These are phyloP conservation scores for Poecilia velifera DNA, from an alignment of 2,797 vertebrate species.

Conservation along the genomic window DNA sequence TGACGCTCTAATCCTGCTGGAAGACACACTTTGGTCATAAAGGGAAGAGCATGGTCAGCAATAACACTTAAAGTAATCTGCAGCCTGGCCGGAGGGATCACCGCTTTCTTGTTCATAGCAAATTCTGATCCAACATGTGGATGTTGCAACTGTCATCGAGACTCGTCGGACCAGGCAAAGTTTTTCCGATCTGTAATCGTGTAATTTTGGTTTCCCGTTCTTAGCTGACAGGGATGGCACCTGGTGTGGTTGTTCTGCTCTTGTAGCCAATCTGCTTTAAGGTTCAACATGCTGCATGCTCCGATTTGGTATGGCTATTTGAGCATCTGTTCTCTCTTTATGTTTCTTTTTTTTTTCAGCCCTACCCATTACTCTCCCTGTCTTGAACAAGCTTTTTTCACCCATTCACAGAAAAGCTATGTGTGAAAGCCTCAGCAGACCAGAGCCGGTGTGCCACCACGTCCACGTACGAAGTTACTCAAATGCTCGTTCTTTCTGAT, in stretches of 20 bases:
- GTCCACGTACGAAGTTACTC: neutral
- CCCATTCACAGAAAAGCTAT: neutral
- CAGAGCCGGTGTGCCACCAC: neutral
- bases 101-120: neutral
- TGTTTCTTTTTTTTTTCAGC: no score
- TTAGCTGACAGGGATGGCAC: neutral
- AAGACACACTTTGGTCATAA: neutral
- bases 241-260: neutral
- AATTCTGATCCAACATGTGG: neutral
- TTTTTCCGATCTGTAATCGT: neutral
- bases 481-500: neutral
- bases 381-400: neutral
- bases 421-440: neutral
- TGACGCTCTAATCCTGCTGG: neutral
- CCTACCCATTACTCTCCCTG: neutral
- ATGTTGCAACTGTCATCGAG: neutral
- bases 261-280: neutral
- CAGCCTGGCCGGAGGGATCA: neutral
- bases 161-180: neutral
- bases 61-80: neutral
- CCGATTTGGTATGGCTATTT: neutral
- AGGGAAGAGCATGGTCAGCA: neutral
- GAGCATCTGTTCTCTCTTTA: neutral
- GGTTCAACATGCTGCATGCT: neutral
- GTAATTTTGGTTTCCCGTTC: neutral